Evolutionary conservation across 2,888 invertebrate species (phyloP).

Genomic region (Drosophila melanosoma): DNA sequence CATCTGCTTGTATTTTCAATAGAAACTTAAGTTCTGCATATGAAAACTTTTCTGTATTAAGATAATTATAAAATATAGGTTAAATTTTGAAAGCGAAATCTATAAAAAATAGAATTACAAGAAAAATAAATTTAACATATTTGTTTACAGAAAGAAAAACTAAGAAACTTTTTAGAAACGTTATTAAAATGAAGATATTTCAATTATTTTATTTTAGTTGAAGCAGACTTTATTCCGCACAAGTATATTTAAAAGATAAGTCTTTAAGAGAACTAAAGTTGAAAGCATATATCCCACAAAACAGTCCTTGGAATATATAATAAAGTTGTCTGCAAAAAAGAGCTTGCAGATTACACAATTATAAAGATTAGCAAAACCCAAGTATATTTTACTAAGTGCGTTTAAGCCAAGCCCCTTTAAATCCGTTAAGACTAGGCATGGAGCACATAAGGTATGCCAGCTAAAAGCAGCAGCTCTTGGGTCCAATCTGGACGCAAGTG

Average conservation of each 20-base stretch:
- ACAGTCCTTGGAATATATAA: not conserved
- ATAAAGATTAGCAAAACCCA: not conserved
- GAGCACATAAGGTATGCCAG: not conserved
- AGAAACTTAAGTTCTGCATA: not conserved
- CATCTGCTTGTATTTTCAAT: not conserved
- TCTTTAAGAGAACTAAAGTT: not conserved
- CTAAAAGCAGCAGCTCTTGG: not conserved
- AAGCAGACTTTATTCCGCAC: not conserved
- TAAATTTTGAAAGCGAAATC: not conserved
- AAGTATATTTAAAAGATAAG: not conserved
- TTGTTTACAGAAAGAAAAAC: not conserved
- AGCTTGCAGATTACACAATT: not conserved
- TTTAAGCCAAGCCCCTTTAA: not conserved
- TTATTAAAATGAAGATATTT: not conserved
- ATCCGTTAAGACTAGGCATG: not conserved
- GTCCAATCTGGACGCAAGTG: conserved; percentile 6
- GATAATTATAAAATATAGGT: not conserved
- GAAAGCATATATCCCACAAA: not conserved
- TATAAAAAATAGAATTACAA: not conserved
- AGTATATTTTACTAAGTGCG: not conserved
- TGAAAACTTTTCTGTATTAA: not conserved
- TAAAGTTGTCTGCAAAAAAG: not conserved
- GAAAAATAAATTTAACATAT: not conserved
- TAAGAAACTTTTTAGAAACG: not conserved
- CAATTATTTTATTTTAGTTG: not conserved